Evolutionary conservation across 2,113 vertebrate genomes (phyloP).

Genomic region (Haemorhous mexicanus): DNA sequence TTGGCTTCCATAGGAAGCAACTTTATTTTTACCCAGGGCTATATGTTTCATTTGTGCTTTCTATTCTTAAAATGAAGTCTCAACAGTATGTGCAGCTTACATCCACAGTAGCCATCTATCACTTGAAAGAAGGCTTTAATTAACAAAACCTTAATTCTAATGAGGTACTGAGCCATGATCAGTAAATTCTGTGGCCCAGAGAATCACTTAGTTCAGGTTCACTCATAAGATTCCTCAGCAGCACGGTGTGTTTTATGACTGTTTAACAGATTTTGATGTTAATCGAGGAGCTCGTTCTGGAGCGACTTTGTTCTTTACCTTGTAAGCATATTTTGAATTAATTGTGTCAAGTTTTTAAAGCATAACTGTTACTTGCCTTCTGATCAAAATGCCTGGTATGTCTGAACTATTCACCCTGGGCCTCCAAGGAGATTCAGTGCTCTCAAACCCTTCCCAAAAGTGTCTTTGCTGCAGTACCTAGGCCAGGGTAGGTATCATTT

Average conservation of each 20-base stretch:
- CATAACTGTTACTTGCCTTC: not conserved
- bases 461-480: not conserved
- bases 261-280: constrained; percentile 25
- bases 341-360: not conserved
- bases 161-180: constrained; percentile 8
- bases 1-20: not conserved
- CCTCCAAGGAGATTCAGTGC: not conserved
- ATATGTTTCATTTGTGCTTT: not conserved
- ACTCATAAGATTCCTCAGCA: constrained; percentile 14
- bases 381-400: not conserved
- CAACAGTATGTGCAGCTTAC: not conserved
- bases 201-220: constrained; percentile 51
- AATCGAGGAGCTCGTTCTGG: not conserved
- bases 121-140: constrained; percentile 36
- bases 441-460: not conserved
- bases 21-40: not conserved
- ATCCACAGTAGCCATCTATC: not conserved
- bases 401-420: not conserved
- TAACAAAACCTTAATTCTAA: constrained; percentile 45
- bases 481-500: not conserved
- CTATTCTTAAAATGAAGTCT: not conserved
- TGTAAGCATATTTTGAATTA: not conserved
- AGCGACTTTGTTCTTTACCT: not conserved
- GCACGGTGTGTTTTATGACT: not conserved
- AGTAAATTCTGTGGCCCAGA: not conserved